Conservation (phyloP, 2,797 vertebrate genomes). For the Hippopotamyrus pictus region DNA sequence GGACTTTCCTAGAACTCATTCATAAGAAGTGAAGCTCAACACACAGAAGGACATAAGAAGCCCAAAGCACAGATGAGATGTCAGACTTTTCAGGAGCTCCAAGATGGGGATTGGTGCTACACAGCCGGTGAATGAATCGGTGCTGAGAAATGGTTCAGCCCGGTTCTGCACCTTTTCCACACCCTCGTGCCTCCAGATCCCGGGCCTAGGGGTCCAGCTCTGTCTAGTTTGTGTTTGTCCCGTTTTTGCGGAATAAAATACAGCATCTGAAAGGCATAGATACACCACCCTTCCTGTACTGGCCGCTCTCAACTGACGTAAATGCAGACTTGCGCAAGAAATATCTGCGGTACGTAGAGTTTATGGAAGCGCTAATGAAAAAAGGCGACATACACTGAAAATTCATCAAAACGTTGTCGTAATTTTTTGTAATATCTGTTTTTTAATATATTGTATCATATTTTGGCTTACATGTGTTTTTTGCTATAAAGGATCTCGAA, state of each 20-base stretch:
- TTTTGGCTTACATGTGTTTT: neutral
- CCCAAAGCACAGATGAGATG: neutral
- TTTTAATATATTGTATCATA: neutral
- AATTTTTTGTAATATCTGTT: neutral
- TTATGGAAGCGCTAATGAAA: neutral
- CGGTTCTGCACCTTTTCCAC: neutral
- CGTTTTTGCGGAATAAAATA: neutral
- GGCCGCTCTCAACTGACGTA: neutral
- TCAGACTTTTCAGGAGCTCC: neutral
- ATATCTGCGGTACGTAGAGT: neutral
- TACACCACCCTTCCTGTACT: neutral
- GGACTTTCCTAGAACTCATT: neutral
- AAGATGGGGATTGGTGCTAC: neutral
- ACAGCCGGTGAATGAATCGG: neutral
- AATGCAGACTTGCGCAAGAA: neutral
- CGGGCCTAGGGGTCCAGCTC: neutral
- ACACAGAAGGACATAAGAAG: neutral
- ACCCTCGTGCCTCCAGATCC: neutral
- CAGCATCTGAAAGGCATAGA: neutral
- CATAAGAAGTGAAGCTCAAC: neutral
- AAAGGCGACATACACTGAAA: neutral
- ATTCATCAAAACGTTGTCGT: neutral
- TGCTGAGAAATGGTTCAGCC: neutral
- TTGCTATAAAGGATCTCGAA: neutral
- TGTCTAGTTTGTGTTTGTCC: neutral